phyloP scores from a whole-genome alignment of 92 coral and sea anemone genomes.

The Hydrozoanthus gracilis region DNA sequence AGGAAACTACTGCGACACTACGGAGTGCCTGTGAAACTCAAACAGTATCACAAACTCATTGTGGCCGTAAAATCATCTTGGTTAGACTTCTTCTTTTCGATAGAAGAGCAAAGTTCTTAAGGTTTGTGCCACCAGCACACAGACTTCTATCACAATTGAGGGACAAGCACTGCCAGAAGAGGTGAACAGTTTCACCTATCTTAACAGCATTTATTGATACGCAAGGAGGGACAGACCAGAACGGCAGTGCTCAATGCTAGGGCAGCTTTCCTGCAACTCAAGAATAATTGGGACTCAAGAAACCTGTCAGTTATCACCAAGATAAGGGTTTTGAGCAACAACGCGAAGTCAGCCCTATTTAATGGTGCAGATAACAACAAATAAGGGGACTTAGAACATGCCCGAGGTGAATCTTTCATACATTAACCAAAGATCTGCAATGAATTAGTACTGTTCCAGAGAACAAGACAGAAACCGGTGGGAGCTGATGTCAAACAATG shows the following conservation, averaged over 20 bases:
- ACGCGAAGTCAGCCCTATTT: background rate
- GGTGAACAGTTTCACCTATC: background rate
- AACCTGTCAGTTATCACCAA: background rate
- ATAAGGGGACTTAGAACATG: background rate
- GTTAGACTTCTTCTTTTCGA: too few species aligned
- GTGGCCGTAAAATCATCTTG: too few species aligned
- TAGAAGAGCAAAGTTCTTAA: too few species aligned
- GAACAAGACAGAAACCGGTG: background rate
- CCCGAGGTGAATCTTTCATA: background rate
- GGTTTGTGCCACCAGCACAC: too few species aligned
- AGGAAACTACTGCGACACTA: background rate
- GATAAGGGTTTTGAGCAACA: background rate
- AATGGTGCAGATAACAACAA: background rate
- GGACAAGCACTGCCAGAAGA: background rate
- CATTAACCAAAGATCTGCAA: background rate
- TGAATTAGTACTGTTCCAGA: slow-evolving; percentile 12
- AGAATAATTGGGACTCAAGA: background rate
- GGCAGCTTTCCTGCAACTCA: background rate
- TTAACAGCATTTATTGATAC: background rate
- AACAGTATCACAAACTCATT: background rate
- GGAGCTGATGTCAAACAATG: background rate
- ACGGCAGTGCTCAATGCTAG: background rate
- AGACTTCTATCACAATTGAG: too few species aligned
- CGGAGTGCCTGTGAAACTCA: background rate
- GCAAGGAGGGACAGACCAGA: background rate